phyloP scores from a whole-genome alignment of 2,797 vertebrate species.

The Clarias platycephalus region DNA sequence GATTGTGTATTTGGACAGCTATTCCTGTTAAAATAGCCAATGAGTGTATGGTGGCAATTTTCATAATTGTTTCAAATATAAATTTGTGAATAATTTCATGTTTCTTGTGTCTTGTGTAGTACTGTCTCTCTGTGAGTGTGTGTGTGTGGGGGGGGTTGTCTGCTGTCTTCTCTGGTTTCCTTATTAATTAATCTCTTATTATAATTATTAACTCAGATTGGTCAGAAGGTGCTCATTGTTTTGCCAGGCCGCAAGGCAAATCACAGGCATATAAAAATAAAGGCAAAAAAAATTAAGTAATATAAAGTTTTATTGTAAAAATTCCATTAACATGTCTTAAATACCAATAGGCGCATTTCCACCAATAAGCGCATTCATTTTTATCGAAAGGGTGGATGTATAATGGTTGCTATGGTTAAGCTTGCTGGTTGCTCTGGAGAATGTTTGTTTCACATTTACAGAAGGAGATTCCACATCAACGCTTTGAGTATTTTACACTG shows the following conservation, averaged over 20 bases:
- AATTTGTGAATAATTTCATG: background rate
- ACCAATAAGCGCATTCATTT: background rate
- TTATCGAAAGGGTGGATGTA: background rate
- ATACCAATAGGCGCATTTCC: no score
- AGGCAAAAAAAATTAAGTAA: no score
- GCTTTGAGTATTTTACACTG: slow-evolving; percentile 10
- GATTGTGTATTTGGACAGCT: background rate
- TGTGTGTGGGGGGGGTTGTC: background rate
- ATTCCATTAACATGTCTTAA: background rate
- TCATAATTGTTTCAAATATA: background rate
- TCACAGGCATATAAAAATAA: background rate
- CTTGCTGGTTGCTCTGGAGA: slow-evolving; percentile 3
- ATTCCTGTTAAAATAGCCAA: background rate
- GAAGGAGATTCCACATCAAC: slow-evolving; percentile 21
- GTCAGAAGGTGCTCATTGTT: background rate
- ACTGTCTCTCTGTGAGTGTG: background rate
- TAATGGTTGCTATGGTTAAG: background rate
- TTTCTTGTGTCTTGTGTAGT: background rate
- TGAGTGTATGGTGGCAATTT: background rate
- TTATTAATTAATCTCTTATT: background rate
- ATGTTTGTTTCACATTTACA: slow-evolving; percentile 5
- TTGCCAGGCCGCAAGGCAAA: background rate
- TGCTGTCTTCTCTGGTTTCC: background rate
- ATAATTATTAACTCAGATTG: background rate
- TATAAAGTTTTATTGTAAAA: no score